Percentiles rank a stretch among this genome's conserved stretches.
Conservation (phyloP, 2,797 vertebrate species). For the Cynodonichthys magdalenae region DNA sequence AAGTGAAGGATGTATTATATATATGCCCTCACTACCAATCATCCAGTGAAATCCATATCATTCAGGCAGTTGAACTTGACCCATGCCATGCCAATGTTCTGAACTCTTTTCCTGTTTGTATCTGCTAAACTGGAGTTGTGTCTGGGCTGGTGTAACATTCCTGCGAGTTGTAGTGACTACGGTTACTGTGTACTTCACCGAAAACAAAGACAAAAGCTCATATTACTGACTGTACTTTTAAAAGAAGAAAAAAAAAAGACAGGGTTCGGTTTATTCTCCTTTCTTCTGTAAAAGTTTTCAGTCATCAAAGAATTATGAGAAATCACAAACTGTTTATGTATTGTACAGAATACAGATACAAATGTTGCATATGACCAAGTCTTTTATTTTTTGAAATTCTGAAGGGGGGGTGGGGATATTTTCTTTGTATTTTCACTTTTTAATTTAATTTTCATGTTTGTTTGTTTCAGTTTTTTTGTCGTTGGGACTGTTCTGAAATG, state of each 20-base stretch:
- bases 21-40: conserved; percentile 61
- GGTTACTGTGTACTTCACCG: conserved; percentile 77
- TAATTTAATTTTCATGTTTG: no score
- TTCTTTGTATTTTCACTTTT: no score
- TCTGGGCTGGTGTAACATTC: conserved; percentile 78
- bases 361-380: conserved; percentile 95
- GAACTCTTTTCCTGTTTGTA: conserved; percentile 70
- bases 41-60: conserved; percentile 57
- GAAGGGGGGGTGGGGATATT: neutral
- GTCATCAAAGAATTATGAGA: conserved; percentile 79
- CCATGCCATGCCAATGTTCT: conserved; percentile 69
- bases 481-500: conserved; percentile 90
- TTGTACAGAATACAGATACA: conserved; percentile 98
- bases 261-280: conserved; percentile 65
- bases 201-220: conserved; percentile 70
- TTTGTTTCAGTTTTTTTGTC: conserved; percentile 79
- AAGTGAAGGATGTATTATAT: conserved; percentile 79
- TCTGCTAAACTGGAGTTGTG: conserved; percentile 76
- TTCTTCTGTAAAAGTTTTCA: conserved; percentile 77
- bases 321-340: conserved; percentile 92
- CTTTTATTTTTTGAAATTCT: conserved; percentile 72
- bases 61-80: conserved; percentile 68
- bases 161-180: conserved; percentile 79
- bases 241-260: conserved; percentile 36
- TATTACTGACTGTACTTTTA: conserved; percentile 64